Evolutionary conservation across 1,140 invertebrate species (phyloP).

Genomic region (Drosophila eugracilis): DNA sequence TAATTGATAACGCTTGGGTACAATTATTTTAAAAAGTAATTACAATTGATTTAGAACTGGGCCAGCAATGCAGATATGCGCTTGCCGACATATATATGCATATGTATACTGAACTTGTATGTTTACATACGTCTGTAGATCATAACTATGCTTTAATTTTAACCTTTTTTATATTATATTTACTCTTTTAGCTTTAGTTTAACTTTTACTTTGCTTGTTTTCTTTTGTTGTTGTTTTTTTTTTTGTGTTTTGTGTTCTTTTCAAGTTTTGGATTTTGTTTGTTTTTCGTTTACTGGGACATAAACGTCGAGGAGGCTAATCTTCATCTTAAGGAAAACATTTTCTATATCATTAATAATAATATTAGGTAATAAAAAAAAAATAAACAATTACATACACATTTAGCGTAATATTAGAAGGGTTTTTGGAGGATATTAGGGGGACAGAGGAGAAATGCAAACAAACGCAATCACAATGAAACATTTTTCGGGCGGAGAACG

Average conservation of each 20-base stretch:
- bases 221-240: slow-evolving; percentile 15
- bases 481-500: slow-evolving; percentile 27
- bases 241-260: slow-evolving; percentile 17
- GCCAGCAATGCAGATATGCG: slow-evolving; percentile 16
- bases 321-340: slow-evolving; percentile 71
- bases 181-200: slow-evolving; percentile 36
- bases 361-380: slow-evolving; percentile 60
- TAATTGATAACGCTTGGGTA: slow-evolving; percentile 68
- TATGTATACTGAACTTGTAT: slow-evolving; percentile 32
- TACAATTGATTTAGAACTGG: slow-evolving; percentile 70
- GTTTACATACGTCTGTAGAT: slow-evolving; percentile 34
- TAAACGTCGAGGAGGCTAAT: slow-evolving; percentile 56
- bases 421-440: slow-evolving; percentile 1
- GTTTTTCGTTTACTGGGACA: slow-evolving; percentile 61
- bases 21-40: slow-evolving; percentile 80
- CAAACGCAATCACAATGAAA: slow-evolving; percentile 81
- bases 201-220: slow-evolving; percentile 27
- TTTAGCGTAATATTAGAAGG: slow-evolving; percentile 45
- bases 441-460: slow-evolving; percentile 66
- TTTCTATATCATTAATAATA: slow-evolving; percentile 71
- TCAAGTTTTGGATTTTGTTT: slow-evolving; percentile 35
- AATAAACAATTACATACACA: slow-evolving; percentile 69
- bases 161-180: slow-evolving; percentile 29
- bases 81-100: slow-evolving; percentile 35
- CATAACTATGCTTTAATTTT: slow-evolving; percentile 41